phyloP scores from a whole-genome alignment of 1,140 invertebrate species.

The Gonatopus flavifemur region DNA sequence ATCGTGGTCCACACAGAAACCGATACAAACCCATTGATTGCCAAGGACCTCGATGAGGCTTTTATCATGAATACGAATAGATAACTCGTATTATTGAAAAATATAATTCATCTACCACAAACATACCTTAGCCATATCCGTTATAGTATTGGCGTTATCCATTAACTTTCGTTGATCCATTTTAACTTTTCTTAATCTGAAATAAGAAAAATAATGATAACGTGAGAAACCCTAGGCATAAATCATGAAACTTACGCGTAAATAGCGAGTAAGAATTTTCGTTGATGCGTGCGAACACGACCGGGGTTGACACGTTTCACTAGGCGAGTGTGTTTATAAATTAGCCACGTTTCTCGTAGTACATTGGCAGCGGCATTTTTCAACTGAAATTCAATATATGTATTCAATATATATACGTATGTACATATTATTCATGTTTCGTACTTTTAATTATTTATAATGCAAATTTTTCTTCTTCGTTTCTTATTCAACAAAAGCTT shows the following conservation, averaged over 20 bases:
- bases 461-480: background rate
- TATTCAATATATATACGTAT: background rate
- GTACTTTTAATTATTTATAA: conserved; percentile 9
- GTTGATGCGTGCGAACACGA: conserved; percentile 94
- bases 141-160: conserved; percentile 98
- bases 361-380: conserved; percentile 99
- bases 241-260: conserved; percentile 84
- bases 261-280: conserved; percentile 99
- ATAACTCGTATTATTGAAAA: too few relatives aligned
- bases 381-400: conserved; percentile 69
- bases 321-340: conserved; percentile 98
- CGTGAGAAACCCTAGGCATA: conserved; percentile 17
- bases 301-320: conserved; percentile 96
- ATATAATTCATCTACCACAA: too few relatives aligned
- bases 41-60: too few relatives aligned
- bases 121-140: conserved; percentile 98
- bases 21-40: too few relatives aligned
- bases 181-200: conserved; percentile 96
- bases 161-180: conserved; percentile 99
- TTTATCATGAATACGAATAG: too few relatives aligned
- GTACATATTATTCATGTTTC: background rate
- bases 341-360: conserved; percentile 98
- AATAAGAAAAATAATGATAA: conserved; percentile 39
- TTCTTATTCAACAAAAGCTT: conserved; percentile 15
- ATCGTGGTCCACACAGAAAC: too few relatives aligned